A percentile compares a stretch with the other conserved stretches of the same genome.
Evolutionary conservation across 1,140 invertebrate species (phyloP).

Genomic region (Hylaeus anthracinus): DNA sequence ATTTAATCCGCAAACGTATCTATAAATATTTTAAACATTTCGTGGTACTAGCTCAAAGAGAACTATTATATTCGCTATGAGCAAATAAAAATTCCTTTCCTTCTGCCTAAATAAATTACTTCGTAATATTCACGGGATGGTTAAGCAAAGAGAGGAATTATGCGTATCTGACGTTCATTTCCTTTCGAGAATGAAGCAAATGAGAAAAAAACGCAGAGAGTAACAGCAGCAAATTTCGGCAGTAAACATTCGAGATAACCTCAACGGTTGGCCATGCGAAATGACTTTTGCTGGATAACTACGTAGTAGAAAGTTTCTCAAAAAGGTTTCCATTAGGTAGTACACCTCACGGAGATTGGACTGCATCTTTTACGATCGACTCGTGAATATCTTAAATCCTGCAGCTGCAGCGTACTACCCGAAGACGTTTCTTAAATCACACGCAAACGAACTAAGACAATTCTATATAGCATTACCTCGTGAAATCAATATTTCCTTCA

Average conservation of each 20-base stretch:
- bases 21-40: neutral
- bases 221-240: conserved; percentile 17
- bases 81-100: neutral
- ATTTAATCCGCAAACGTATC: no score
- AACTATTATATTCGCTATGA: neutral
- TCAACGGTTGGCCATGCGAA: conserved; percentile 29
- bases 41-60: neutral
- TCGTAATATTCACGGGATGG: neutral
- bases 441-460: conserved; percentile 8
- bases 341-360: conserved; percentile 60
- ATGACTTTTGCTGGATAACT: conserved; percentile 35
- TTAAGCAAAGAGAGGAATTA: conserved; percentile 15
- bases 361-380: conserved; percentile 68
- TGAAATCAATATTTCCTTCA: neutral
- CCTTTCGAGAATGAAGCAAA: conserved; percentile 16
- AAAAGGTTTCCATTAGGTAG: conserved; percentile 53
- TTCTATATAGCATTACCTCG: neutral
- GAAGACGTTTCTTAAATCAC: conserved; percentile 13
- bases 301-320: conserved; percentile 45
- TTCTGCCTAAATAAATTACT: conserved; percentile 13
- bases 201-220: neutral
- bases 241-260: conserved; percentile 45
- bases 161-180: conserved; percentile 13
- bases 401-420: conserved; percentile 16
- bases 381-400: conserved; percentile 66